Conservation (phyloP, 2,888 invertebrate genomes). For the Gandaritis pyraliata region DNA sequence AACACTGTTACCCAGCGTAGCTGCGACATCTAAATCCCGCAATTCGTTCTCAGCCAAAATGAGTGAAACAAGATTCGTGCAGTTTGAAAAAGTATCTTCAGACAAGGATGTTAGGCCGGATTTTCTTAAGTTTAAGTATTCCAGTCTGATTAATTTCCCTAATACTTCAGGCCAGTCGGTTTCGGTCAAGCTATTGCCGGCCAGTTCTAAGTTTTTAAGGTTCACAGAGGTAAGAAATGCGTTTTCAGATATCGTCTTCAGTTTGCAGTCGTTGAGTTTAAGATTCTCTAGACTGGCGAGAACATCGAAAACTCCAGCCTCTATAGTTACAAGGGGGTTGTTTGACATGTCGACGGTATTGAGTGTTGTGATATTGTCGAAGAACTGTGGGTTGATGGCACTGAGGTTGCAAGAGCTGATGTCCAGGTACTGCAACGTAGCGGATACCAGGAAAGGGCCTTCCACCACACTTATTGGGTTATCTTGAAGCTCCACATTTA, state of each 20-base stretch:
- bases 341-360: constrained; percentile 88
- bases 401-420: constrained; percentile 86
- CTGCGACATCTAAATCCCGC: constrained; percentile 86
- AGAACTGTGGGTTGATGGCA: constrained; percentile 85
- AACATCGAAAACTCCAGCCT: constrained; percentile 85
- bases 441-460: constrained; percentile 87
- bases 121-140: constrained; percentile 86
- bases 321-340: constrained; percentile 85
- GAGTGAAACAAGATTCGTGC: constrained; percentile 86
- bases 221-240: constrained; percentile 85
- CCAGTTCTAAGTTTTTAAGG: constrained; percentile 86
- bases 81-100: constrained; percentile 86
- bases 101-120: constrained; percentile 85
- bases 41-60: constrained; percentile 87
- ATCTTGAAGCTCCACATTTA: constrained; percentile 88
- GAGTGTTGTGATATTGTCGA: constrained; percentile 86
- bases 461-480: constrained; percentile 86
- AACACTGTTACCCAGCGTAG: constrained; percentile 86
- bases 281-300: constrained; percentile 87
- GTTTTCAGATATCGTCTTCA: constrained; percentile 82
- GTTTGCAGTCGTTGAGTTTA: constrained; percentile 86
- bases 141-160: constrained; percentile 84
- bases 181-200: constrained; percentile 83
- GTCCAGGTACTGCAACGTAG: constrained; percentile 87
- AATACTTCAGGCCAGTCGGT: constrained; percentile 86